A percentile compares a stretch with the other conserved stretches of the same genome.
These are phyloP conservation scores for Athetis lepigone DNA, from an alignment of 2,888 invertebrate genomes.

Conservation along the genomic window DNA sequence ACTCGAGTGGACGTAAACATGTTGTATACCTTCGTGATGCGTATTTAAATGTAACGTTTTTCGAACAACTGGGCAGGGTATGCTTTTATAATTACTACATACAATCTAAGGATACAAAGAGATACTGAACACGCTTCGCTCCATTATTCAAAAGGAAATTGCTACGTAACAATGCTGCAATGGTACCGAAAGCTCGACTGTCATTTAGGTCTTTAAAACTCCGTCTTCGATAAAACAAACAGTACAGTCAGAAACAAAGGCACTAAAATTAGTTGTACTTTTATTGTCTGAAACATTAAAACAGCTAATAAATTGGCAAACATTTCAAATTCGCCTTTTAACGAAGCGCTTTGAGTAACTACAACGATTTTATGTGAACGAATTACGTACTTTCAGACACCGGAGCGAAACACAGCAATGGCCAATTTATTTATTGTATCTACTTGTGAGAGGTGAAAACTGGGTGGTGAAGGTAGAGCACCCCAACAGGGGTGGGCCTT, in stretches of 20 bases:
- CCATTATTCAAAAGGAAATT: neutral
- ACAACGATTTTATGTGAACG: constrained; percentile 54
- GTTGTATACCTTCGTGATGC: constrained; percentile 1
- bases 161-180: neutral
- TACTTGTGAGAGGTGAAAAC: constrained; percentile 68
- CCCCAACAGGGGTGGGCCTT: constrained; percentile 55
- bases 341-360: constrained; percentile 41
- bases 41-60: constrained; percentile 15
- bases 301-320: constrained; percentile 30
- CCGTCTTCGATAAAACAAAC: neutral
- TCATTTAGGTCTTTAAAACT: constrained; percentile 3
- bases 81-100: too few species aligned
- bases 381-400: constrained; percentile 51
- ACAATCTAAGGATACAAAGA: too few species aligned
- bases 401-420: constrained; percentile 63
- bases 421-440: constrained; percentile 73
- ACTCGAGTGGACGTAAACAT: constrained; percentile 26
- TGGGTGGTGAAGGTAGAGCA: constrained; percentile 51
- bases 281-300: constrained; percentile 17
- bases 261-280: constrained; percentile 12
- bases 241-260: constrained; percentile 10
- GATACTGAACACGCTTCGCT: neutral
- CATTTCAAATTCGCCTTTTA: constrained; percentile 40
- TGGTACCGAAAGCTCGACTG: neutral
- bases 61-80: neutral